Evolutionary conservation across 2,888 invertebrate genomes (phyloP).

Genomic region (Caenorhabditis sp.): DNA sequence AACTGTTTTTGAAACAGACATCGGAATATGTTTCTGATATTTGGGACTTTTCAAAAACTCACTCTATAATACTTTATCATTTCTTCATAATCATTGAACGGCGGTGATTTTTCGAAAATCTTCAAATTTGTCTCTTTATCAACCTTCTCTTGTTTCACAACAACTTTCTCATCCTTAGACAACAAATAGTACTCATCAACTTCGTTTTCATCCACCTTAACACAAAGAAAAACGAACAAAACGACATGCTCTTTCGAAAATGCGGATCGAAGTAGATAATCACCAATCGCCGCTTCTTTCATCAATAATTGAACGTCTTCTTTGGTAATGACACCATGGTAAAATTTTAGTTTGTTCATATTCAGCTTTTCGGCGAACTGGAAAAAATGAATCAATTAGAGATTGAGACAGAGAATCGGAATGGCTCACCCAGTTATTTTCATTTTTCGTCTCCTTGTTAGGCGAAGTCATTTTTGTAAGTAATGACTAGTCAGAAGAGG

Average conservation of each 20-base stretch:
- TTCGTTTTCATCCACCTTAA: constrained; percentile 8
- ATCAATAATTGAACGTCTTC: constrained; percentile 22
- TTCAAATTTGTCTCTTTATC: neutral
- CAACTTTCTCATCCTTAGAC: constrained; percentile 1
- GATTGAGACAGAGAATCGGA: too few species aligned
- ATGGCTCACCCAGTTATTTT: too few species aligned
- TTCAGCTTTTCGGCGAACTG: constrained; percentile 5
- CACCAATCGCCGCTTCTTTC: constrained; percentile 15
- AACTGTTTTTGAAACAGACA: too few species aligned
- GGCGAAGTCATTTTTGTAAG: too few species aligned
- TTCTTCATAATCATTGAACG: neutral
- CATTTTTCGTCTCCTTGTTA: too few species aligned
- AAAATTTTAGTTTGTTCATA: constrained; percentile 17
- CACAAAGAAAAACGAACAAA: constrained; percentile 20
- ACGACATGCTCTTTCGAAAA: constrained; percentile 12
- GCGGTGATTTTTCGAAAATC: constrained; percentile 9
- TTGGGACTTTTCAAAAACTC: too few species aligned
- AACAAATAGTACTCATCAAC: constrained; percentile 15
- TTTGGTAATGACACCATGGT: constrained; percentile 30
- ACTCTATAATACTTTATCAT: too few species aligned
- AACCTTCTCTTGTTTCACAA: constrained; percentile 19
- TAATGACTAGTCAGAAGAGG: too few species aligned
- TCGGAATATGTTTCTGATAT: too few species aligned
- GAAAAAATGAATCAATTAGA: too few species aligned
- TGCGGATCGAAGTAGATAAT: constrained; percentile 16